phyloP scores from a whole-genome alignment of 2,888 invertebrate genomes.

The Isoperla grammatica region DNA sequence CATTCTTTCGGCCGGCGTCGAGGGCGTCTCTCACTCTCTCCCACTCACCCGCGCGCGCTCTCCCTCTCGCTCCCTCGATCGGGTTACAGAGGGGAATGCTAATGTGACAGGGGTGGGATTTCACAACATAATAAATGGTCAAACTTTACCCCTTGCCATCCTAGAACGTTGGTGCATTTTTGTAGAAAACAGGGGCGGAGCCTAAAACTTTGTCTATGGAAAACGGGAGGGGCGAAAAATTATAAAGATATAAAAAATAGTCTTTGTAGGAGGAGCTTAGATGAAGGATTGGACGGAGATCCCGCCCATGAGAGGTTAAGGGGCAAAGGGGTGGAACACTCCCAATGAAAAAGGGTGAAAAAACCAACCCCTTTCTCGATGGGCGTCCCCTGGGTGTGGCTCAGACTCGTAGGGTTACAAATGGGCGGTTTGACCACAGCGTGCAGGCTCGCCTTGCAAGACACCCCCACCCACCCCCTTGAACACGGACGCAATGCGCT shows the following conservation, averaged over 20 bases:
- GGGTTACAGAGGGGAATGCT: conserved; percentile 6
- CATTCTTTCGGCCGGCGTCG: too few species aligned
- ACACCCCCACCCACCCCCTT: conserved; percentile 9
- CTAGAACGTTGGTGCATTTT: conserved; percentile 12
- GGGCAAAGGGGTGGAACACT: conserved; percentile 17
- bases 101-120: conserved; percentile 21
- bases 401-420: conserved; percentile 13
- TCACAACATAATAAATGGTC: conserved; percentile 15
- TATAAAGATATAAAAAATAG: conserved; percentile 26
- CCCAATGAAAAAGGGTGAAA: conserved; percentile 29
- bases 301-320: conserved; percentile 19
- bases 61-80: conserved; percentile 2
- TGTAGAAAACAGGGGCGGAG: conserved; percentile 16
- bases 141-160: conserved; percentile 11
- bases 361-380: conserved; percentile 12
- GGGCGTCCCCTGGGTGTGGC: conserved; percentile 25
- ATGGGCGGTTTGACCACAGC: conserved; percentile 16
- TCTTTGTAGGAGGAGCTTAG: conserved; percentile 21
- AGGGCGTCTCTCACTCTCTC: too few species aligned
- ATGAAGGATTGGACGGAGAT: conserved; percentile 25
- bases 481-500: not conserved
- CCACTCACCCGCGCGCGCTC: conserved; percentile 1
- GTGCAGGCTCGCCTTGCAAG: conserved; percentile 1
- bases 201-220: conserved; percentile 10
- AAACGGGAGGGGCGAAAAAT: conserved; percentile 28